Percentiles rank a stretch among this genome's conserved stretches.
Evolutionary conservation across 2,888 invertebrate species (phyloP).

Genomic region (Drosophila picticornis): DNA sequence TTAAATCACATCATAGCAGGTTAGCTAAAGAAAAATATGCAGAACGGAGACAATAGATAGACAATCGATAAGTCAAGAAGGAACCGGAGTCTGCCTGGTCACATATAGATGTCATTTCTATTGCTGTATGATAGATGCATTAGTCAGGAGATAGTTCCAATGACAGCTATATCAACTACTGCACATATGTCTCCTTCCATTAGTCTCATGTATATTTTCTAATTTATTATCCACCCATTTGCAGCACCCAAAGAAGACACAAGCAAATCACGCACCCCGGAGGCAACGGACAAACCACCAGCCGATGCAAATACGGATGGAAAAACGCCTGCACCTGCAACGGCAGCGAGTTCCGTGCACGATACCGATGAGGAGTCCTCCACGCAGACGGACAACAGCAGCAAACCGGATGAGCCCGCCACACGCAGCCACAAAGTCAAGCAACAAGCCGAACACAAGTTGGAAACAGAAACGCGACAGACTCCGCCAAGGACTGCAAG

Average conservation of each 20-base stretch:
- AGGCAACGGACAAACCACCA: conserved; percentile 29
- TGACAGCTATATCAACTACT: not conserved
- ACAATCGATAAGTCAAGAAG: no score
- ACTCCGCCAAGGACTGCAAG: conserved; percentile 28
- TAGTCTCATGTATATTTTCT: not conserved
- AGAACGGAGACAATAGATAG: no score
- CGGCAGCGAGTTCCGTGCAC: conserved; percentile 55
- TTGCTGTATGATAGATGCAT: not conserved
- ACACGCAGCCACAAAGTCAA: conserved; percentile 38
- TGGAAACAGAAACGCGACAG: conserved; percentile 49
- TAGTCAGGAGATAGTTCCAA: not conserved
- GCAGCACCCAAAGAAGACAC: conserved; percentile 33
- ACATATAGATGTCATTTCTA: not conserved
- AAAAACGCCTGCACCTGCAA: conserved; percentile 27
- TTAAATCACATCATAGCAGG: no score
- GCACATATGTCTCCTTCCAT: not conserved
- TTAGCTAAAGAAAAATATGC: no score
- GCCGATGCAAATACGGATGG: conserved; percentile 8
- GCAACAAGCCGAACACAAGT: conserved; percentile 17
- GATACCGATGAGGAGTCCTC: conserved; percentile 81
- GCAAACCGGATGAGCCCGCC: conserved; percentile 70
- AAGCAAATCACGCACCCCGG: conserved; percentile 7
- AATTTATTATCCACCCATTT: not conserved
- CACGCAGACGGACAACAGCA: conserved; percentile 76
- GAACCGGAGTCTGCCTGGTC: not conserved